Percentiles rank a stretch among this genome's conserved stretches.
Evolutionary conservation across 2,113 vertebrate genomes (phyloP).

Genomic region (Eubucco bourcierii): DNA sequence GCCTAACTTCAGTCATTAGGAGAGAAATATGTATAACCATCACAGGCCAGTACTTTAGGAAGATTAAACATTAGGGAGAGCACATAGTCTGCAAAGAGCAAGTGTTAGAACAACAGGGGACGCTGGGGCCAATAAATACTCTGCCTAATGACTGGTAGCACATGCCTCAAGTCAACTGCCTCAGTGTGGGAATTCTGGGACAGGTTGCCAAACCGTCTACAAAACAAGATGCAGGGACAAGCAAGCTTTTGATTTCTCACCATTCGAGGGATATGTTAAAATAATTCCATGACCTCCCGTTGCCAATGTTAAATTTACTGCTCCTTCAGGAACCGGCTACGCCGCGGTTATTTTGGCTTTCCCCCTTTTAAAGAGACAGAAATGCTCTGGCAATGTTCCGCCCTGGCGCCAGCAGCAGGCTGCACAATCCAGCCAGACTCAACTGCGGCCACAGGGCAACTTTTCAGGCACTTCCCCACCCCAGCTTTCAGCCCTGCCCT

Average conservation of each 20-base stretch:
- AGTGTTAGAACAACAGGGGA: not conserved
- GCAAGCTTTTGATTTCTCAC: not conserved
- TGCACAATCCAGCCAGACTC: rapidly evolving
- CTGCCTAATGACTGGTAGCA: not conserved
- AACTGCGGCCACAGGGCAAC: rapidly evolving
- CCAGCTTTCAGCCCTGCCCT: no score
- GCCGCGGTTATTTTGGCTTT: not conserved
- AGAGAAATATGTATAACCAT: not conserved
- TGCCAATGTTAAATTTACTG: rapidly evolving
- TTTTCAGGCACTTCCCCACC: rapidly evolving
- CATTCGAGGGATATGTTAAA: rapidly evolving
- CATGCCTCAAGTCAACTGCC: not conserved
- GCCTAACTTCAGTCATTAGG: slow-evolving; percentile 2
- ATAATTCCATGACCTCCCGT: rapidly evolving
- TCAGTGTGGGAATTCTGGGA: rapidly evolving
- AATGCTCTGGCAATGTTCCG: not conserved
- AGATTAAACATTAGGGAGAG: not conserved
- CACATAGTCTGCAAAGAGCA: not conserved
- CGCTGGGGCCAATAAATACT: not conserved
- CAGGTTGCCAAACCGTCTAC: not conserved
- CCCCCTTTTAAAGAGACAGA: not conserved
- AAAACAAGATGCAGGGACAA: rapidly evolving
- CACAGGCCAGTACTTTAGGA: not conserved
- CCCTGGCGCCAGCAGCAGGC: not conserved
- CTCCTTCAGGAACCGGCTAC: not conserved